Percentiles rank a stretch among this genome's conserved stretches.
Conservation (phyloP, 2,113 vertebrate species). For the Nerophis lumbriciformis region DNA sequence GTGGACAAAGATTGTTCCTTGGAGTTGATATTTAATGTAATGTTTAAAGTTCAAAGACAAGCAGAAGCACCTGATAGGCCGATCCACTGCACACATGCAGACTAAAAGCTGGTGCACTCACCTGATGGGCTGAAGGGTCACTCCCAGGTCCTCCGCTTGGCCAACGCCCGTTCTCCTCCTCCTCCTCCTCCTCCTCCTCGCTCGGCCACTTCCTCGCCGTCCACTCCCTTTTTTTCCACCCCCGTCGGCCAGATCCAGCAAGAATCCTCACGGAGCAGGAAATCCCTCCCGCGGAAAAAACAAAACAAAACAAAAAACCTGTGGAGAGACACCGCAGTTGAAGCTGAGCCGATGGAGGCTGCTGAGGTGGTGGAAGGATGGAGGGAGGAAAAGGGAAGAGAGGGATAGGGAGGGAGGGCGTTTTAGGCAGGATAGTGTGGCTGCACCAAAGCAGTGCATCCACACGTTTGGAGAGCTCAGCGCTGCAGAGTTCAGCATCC, state of each 20-base stretch:
- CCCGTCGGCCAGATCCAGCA: conserved; percentile 32
- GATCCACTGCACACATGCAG: background rate
- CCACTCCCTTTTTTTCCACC: conserved; percentile 28
- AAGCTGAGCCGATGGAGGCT: conserved; percentile 31
- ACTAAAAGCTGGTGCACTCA: conserved; percentile 43
- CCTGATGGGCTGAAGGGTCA: conserved; percentile 59
- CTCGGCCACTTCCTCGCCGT: conserved; percentile 21
- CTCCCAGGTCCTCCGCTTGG: conserved; percentile 41
- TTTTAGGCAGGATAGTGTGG: conserved; percentile 36
- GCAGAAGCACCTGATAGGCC: background rate
- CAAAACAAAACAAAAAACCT: conserved; percentile 4
- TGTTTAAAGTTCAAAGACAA: too few species aligned
- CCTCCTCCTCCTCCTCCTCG: conserved; percentile 27
- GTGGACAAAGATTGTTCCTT: too few species aligned
- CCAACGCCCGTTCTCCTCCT: conserved; percentile 30
- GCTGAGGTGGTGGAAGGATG: conserved; percentile 34
- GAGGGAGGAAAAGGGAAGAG: conserved; percentile 22
- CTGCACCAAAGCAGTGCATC: conserved; percentile 46
- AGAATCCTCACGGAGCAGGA: conserved; percentile 61
- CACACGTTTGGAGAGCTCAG: conserved; percentile 38
- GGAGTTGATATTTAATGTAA: too few species aligned
- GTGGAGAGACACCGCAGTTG: conserved; percentile 25
- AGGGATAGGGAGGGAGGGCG: conserved; percentile 46
- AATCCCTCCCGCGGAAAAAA: conserved; percentile 56
- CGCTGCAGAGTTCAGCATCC: conserved; percentile 63